Percentiles rank a stretch among this genome's conserved stretches.
phyloP scores from a whole-genome alignment of 2,888 invertebrate genomes.

The Diaphora mendica region DNA sequence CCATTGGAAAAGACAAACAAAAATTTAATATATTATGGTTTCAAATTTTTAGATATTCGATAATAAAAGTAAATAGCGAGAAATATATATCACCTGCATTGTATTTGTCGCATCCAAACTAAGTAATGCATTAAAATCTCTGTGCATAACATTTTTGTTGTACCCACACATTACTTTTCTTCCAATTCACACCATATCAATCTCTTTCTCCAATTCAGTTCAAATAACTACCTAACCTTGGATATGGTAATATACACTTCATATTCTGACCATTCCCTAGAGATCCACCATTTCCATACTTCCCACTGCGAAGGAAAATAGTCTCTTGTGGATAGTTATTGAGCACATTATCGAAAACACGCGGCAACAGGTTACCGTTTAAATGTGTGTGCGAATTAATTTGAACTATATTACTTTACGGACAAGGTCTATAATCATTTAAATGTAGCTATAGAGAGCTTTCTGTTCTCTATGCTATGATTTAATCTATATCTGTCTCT shows the following conservation, averaged over 20 bases:
- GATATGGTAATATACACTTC: slow-evolving; percentile 14
- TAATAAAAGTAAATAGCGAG: neutral
- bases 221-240: slow-evolving; percentile 15
- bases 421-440: neutral
- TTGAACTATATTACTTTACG: neutral
- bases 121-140: slow-evolving; percentile 9
- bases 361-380: neutral
- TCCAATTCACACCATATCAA: slow-evolving; percentile 14
- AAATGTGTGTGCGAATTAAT: too few relatives aligned
- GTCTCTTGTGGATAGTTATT: neutral
- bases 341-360: neutral
- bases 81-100: neutral
- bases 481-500: neutral
- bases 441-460: neutral
- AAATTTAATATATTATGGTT: neutral
- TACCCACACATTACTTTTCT: slow-evolving; percentile 28
- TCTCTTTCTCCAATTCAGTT: slow-evolving; percentile 26
- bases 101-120: neutral
- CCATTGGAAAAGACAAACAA: neutral
- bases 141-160: slow-evolving; percentile 15
- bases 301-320: neutral
- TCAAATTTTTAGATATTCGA: neutral
- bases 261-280: neutral
- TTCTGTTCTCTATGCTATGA: neutral
- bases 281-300: neutral